Percentiles rank a stretch among this genome's conserved stretches.
These are phyloP conservation scores for Hypercompe scribonia DNA, from an alignment of 2,888 invertebrate species.

Conservation along the genomic window DNA sequence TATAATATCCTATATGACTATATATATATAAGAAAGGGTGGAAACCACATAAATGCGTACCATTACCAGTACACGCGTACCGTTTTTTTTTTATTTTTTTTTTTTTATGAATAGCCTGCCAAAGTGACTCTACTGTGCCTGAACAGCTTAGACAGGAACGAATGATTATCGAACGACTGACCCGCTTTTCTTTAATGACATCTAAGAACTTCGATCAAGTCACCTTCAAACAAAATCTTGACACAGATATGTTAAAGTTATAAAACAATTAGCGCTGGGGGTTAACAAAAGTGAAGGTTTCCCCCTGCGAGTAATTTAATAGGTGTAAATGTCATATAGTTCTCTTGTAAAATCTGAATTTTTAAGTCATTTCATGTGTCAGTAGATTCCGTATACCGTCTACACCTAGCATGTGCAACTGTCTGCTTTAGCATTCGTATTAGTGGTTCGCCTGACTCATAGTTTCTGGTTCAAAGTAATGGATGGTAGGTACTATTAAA, in stretches of 20 bases:
- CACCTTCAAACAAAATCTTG: conserved; percentile 1
- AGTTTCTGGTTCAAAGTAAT: not conserved
- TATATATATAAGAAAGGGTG: too few relatives aligned
- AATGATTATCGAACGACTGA: not conserved
- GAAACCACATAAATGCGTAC: too few relatives aligned
- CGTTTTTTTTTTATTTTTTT: too few relatives aligned
- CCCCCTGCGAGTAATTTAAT: not conserved
- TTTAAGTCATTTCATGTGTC: not conserved
- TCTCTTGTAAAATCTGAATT: not conserved
- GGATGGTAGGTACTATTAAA: not conserved
- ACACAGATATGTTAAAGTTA: not conserved
- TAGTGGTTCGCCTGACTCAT: not conserved
- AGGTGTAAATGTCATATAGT: not conserved
- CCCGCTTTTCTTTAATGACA: not conserved
- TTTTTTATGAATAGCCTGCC: too few relatives aligned
- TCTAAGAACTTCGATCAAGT: not conserved
- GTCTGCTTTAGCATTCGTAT: not conserved
- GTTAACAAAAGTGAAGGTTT: conserved; percentile 2
- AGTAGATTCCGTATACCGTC: not conserved
- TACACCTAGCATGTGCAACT: not conserved
- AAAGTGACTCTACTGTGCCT: too few relatives aligned
- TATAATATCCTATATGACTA: too few relatives aligned
- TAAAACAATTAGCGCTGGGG: not conserved
- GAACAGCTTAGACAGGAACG: too few relatives aligned
- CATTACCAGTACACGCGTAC: too few relatives aligned